These are phyloP conservation scores for Ochropacha duplaris DNA, from an alignment of 2,888 invertebrate genomes.

Conservation along the genomic window DNA sequence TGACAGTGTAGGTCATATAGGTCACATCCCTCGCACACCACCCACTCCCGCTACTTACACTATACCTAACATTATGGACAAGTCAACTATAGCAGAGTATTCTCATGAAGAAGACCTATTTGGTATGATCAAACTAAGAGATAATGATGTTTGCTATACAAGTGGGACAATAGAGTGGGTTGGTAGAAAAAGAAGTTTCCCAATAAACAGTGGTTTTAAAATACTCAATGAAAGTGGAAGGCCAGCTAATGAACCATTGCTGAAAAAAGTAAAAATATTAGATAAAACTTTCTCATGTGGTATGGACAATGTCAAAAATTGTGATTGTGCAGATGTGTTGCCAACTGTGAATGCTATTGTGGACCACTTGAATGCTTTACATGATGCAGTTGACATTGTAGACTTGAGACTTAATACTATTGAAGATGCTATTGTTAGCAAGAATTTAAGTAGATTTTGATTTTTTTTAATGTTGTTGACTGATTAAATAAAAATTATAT, in stretches of 20 bases:
- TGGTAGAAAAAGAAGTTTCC: constrained; percentile 69
- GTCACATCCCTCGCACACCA: constrained; percentile 67
- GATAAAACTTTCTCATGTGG: constrained; percentile 43
- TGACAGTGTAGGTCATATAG: constrained; percentile 60
- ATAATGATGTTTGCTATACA: constrained; percentile 76
- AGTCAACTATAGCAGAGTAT: constrained; percentile 31
- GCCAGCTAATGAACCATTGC: constrained; percentile 38
- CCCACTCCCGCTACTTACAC: constrained; percentile 63
- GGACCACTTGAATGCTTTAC: constrained; percentile 81
- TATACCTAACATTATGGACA: constrained; percentile 53
- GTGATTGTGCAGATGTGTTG: constrained; percentile 72
- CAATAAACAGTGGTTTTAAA: constrained; percentile 75
- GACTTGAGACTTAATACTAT: constrained; percentile 79
- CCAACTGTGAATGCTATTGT: constrained; percentile 80
- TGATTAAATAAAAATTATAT: neutral
- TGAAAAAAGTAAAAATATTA: constrained; percentile 49
- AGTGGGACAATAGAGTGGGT: constrained; percentile 78
- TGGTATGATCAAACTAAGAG: constrained; percentile 72
- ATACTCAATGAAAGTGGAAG: constrained; percentile 47
- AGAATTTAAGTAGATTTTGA: constrained; percentile 3
- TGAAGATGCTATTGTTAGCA: constrained; percentile 64
- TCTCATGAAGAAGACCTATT: constrained; percentile 51
- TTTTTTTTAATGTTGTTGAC: neutral
- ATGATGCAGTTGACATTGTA: constrained; percentile 80
- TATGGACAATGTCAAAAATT: constrained; percentile 47